phyloP scores from a whole-genome alignment of 30 jellyfish, hydroid and myxozoan species.

The Rhopilema esculentum region DNA sequence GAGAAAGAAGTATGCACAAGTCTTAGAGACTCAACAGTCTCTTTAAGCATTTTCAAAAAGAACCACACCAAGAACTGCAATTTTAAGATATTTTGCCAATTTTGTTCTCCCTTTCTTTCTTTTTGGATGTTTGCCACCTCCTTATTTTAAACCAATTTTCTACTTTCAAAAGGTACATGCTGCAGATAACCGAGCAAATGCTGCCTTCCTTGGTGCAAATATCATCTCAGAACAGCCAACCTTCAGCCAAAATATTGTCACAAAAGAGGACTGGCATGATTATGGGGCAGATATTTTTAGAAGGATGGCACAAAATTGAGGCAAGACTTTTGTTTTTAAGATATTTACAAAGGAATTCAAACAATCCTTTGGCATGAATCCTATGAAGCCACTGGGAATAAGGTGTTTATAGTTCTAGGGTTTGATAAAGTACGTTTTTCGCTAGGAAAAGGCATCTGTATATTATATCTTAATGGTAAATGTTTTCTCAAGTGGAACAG shows the following conservation, averaged over 20 bases:
- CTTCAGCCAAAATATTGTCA: constrained; percentile 58
- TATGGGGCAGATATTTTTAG: constrained; percentile 60
- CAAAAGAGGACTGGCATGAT: constrained; percentile 77
- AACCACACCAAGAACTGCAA: no score
- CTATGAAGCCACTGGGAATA: no score
- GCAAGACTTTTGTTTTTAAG: neutral
- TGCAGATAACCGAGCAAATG: constrained; percentile 75
- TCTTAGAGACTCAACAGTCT: no score
- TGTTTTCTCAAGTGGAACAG: no score
- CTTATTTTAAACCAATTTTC: neutral
- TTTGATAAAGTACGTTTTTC: no score
- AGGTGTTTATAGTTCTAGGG: no score
- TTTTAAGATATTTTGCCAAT: neutral
- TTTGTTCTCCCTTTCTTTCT: neutral
- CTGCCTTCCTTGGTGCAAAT: constrained; percentile 92
- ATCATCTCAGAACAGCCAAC: constrained; percentile 79
- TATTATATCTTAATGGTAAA: no score
- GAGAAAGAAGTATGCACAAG: no score
- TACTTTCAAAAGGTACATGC: constrained; percentile 74
- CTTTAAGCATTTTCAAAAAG: no score
- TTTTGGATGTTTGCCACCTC: neutral
- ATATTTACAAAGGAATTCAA: neutral
- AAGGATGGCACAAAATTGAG: constrained; percentile 30
- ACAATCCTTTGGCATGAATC: neutral
- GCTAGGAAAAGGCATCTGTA: no score